These are phyloP conservation scores for Drosophila gunungcola DNA, from an alignment of 1,140 invertebrate species.

Conservation along the genomic window DNA sequence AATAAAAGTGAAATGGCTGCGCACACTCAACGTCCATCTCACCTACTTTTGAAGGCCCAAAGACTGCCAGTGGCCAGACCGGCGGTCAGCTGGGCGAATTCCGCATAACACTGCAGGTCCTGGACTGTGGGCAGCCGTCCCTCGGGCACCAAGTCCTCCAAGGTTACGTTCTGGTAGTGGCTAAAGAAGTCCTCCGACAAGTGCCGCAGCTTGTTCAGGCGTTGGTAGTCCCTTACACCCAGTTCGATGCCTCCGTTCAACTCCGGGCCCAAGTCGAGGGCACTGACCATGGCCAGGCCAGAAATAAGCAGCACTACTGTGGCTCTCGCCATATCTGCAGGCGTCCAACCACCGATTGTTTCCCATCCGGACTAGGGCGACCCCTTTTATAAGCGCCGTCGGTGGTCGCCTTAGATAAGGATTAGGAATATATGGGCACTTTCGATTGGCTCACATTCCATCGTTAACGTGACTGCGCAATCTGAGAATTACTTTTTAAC, in stretches of 20 bases:
- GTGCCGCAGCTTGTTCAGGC: conserved; percentile 23
- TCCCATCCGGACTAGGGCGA: conserved; percentile 6
- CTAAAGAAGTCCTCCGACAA: conserved; percentile 37
- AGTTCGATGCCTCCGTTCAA: conserved; percentile 6
- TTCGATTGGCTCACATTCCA: conserved; percentile 17
- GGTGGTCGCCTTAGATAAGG: conserved; percentile 28
- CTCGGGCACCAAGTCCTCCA: conserved; percentile 26
- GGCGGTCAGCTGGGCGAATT: conserved; percentile 30
- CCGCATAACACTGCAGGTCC: conserved; percentile 57
- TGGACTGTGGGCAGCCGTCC: conserved; percentile 27
- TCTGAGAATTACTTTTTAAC: background rate
- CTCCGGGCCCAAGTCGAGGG: background rate
- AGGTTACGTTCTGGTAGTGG: conserved; percentile 35
- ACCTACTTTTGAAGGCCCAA: conserved; percentile 61
- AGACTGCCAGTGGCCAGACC: conserved; percentile 15
- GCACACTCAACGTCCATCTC: too few relatives aligned
- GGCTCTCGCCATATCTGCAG: conserved; percentile 23
- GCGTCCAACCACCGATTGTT: conserved; percentile 11
- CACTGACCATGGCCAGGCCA: conserved; percentile 20
- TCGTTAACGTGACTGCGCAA: conserved; percentile 15
- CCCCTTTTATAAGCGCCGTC: conserved; percentile 44
- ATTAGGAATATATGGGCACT: conserved; percentile 32
- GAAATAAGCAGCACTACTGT: conserved; percentile 13
- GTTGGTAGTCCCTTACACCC: conserved; percentile 30
- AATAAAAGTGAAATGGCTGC: background rate